A percentile compares a stretch with the other conserved stretches of the same genome.
These are phyloP conservation scores for Podarcis muralis DNA, from an alignment of 2,113 vertebrate genomes.

Conservation along the genomic window DNA sequence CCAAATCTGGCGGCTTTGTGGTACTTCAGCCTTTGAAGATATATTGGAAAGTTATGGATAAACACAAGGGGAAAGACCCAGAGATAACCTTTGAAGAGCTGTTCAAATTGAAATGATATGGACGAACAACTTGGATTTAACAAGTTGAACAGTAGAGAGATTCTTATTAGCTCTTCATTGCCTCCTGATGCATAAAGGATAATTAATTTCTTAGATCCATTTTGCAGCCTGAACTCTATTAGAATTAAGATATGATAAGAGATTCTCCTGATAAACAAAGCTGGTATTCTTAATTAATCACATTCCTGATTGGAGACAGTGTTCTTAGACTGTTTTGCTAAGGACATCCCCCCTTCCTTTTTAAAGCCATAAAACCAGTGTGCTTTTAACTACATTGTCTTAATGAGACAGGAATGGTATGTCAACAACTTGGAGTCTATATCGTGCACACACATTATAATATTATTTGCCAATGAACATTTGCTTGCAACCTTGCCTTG, in stretches of 20 bases:
- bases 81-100: background rate
- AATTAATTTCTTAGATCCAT: slow-evolving; percentile 41
- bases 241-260: slow-evolving; percentile 26
- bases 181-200: background rate
- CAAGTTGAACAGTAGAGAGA: background rate
- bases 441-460: background rate
- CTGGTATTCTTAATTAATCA: slow-evolving; percentile 33
- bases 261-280: slow-evolving; percentile 41
- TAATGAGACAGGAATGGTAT: background rate
- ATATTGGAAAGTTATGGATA: background rate
- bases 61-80: background rate
- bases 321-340: slow-evolving; percentile 34
- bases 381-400: background rate
- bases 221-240: slow-evolving; percentile 46
- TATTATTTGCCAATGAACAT: background rate
- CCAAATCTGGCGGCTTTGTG: slow-evolving; percentile 20
- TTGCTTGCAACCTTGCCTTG: background rate
- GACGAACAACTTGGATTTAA: slow-evolving; percentile 9
- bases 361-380: background rate
- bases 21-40: rapidly evolving
- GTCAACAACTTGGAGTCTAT: background rate
- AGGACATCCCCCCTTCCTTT: background rate
- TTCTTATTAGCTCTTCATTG: slow-evolving; percentile 27
- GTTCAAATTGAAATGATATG: slow-evolving; percentile 12
- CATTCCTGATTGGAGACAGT: slow-evolving; percentile 34